Evolutionary conservation across 2,888 invertebrate species (phyloP), one percentile per base, ranked within the genome.

Genomic region (Plagodis dolabraria): DNA sequence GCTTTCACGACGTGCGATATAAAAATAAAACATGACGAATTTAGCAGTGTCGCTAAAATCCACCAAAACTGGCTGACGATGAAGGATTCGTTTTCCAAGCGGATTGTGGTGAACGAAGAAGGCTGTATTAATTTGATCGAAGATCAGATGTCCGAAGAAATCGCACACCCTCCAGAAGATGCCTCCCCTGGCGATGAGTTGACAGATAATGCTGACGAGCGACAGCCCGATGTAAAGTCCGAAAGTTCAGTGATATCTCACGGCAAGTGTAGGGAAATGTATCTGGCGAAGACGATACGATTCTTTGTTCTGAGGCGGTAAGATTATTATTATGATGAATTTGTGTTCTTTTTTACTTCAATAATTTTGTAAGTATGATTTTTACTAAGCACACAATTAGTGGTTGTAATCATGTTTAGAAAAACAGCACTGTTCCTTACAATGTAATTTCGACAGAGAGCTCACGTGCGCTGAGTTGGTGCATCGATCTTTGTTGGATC

Each of bases 221-320:
- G 68, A 47, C 54, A 64, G 5, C 46, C 50, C 5, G 76, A 77
- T 53, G 53, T 22, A 4, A 82, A 82, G 65, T 78, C 80, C 7
- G 83, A 83, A 57, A 76, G 63, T 52, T 82, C 81, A 6, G 22
- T 72, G 34, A 65, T 70, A 5, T 71, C 76, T 2, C 85, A 86
- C 61, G 80, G 75, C 34, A 85, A 82, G 65, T 92, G 90, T 68
- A 79, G 76, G 59, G 80, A 87, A 47, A 75, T 80, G 65, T 83
- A 82, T 63, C 67, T 80, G 5, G 81, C 88, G 9, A 87, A 84
- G 58, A 77, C 80, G 9, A 61, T 82, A 35, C 77, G 82, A 65
- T 91, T 90, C 69, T 87, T 92, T 57, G 72, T 88, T n/a, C 70
- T 91, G 12, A 68, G 63, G 53, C 82, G 92, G 91, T 92, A 74